Conservation (phyloP, 2,797 vertebrate species). For the Sebastes umbrosus region DNA sequence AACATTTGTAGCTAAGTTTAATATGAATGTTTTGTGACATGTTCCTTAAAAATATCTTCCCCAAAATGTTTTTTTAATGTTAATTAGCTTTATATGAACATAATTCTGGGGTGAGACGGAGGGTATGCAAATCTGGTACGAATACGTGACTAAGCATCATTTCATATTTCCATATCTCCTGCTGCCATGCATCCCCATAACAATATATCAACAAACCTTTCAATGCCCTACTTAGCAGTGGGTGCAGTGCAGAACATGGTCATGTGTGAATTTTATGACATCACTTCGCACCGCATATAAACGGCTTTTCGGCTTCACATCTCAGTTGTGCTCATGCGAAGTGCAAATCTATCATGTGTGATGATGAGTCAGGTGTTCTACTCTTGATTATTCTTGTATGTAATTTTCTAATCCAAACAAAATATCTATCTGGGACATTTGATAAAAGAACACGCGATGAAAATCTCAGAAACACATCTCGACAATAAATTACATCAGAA, state of each 20-base stretch:
- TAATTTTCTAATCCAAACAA: neutral
- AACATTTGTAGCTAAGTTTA: neutral
- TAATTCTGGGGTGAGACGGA: neutral
- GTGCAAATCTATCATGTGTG: neutral
- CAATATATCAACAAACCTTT: constrained; percentile 28
- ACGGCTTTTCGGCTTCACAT: neutral
- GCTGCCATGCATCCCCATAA: constrained; percentile 19
- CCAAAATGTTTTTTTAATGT: neutral
- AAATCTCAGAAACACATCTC: neutral
- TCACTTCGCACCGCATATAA: neutral
- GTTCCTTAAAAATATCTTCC: neutral
- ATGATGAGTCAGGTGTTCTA: constrained; percentile 4
- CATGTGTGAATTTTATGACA: constrained; percentile 13
- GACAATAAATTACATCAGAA: constrained; percentile 3
- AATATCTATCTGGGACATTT: neutral
- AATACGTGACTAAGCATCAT: constrained; percentile 19
- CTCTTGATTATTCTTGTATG: neutral
- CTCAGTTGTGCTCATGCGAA: neutral
- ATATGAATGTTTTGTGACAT: neutral
- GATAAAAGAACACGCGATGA: neutral
- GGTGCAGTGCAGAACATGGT: constrained; percentile 11
- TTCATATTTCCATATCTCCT: constrained; percentile 17
- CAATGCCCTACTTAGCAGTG: constrained; percentile 32
- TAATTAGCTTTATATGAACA: neutral
- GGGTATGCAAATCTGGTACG: neutral